Conservation (phyloP, 2,113 vertebrate species). For the Sylvietta virens region DNA sequence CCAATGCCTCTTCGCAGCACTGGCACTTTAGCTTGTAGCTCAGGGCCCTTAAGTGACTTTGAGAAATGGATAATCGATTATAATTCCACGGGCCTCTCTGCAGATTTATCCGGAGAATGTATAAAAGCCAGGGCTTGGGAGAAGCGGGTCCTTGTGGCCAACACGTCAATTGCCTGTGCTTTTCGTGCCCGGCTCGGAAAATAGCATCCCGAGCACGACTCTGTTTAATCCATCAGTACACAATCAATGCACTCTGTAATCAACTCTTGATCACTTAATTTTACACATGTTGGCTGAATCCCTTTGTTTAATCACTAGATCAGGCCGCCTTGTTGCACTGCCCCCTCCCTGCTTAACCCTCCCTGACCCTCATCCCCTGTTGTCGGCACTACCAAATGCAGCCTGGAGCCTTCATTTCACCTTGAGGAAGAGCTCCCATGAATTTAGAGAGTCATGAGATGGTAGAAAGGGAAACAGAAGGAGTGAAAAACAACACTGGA, state of each 20-base stretch:
- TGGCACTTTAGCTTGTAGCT: constrained; percentile 78
- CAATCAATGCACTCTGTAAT: constrained; percentile 81
- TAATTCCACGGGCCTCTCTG: constrained; percentile 79
- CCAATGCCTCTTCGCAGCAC: constrained; percentile 80
- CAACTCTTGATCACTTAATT: constrained; percentile 82
- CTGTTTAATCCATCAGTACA: constrained; percentile 79
- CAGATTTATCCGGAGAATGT: constrained; percentile 73
- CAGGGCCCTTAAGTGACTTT: constrained; percentile 87
- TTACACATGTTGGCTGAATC: constrained; percentile 77
- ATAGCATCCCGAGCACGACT: constrained; percentile 70
- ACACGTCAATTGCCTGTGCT: constrained; percentile 63
- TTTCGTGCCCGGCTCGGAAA: constrained; percentile 53
- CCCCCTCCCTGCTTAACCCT: constrained; percentile 49
- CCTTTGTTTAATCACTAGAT: constrained; percentile 75
- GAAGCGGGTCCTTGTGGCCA: constrained; percentile 67
- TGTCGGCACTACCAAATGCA: neutral
- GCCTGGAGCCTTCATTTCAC: constrained; percentile 64
- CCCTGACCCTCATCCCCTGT: constrained; percentile 11
- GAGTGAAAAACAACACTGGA: neutral
- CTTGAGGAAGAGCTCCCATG: constrained; percentile 52
- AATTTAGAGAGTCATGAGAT: constrained; percentile 26
- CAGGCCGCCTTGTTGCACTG: constrained; percentile 52
- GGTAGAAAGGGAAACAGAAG: neutral
- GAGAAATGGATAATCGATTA: constrained; percentile 96
- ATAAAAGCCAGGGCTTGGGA: constrained; percentile 67